These are phyloP conservation scores for Calephelis nemesis DNA, from an alignment of 1,140 invertebrate species.

Conservation along the genomic window DNA sequence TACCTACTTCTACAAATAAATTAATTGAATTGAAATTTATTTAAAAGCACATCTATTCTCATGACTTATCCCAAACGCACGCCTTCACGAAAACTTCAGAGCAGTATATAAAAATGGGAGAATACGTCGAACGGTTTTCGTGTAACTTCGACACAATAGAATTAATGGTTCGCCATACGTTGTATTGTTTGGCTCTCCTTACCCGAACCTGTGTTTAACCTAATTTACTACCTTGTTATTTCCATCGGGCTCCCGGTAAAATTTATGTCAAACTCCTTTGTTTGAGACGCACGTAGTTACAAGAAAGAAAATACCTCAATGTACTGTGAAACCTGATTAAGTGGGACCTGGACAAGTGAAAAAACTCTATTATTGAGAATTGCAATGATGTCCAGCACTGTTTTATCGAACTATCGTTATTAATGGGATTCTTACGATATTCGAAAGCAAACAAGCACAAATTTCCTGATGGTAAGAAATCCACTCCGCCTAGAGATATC, in stretches of 20 bases:
- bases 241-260: neutral
- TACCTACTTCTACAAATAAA: too few species aligned
- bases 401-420: too few species aligned
- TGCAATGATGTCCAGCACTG: too few species aligned
- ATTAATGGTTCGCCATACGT: slow-evolving; percentile 34
- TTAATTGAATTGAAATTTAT: too few species aligned
- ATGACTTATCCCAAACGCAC: slow-evolving; percentile 18
- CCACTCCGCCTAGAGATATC: too few species aligned
- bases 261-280: slow-evolving; percentile 6
- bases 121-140: slow-evolving; percentile 32
- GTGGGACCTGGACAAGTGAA: too few species aligned
- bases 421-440: too few species aligned
- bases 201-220: slow-evolving; percentile 10
- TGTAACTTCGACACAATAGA: slow-evolving; percentile 38
- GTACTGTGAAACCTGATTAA: too few species aligned
- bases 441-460: too few species aligned
- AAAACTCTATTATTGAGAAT: too few species aligned
- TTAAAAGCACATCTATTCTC: neutral
- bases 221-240: slow-evolving; percentile 17
- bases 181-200: slow-evolving; percentile 28
- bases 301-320: too few species aligned
- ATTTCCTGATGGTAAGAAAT: too few species aligned
- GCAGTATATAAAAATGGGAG: slow-evolving; percentile 34
- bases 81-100: slow-evolving; percentile 26
- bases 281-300: neutral